These are phyloP conservation scores for Papilio protenor DNA, from an alignment of 2,888 invertebrate genomes.

Conservation along the genomic window DNA sequence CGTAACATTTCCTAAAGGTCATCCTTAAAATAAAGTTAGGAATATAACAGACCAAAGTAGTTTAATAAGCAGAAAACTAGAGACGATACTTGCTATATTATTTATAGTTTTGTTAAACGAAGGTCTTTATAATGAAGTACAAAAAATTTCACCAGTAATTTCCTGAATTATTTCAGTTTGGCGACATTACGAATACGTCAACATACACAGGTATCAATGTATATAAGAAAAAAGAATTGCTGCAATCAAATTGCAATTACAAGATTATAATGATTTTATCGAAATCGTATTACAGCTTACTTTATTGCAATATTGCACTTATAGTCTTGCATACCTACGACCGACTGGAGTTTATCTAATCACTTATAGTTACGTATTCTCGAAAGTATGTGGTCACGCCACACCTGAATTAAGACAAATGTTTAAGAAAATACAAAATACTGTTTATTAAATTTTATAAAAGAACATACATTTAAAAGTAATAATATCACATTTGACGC, in stretches of 20 bases:
- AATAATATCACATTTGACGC: conserved; percentile 93
- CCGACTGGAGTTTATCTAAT: conserved; percentile 60
- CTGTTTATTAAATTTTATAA: conserved; percentile 62
- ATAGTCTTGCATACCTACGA: conserved; percentile 42
- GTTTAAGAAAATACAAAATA: conserved; percentile 62
- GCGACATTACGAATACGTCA: too few species aligned
- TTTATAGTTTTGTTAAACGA: too few species aligned
- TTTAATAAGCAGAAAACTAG: too few species aligned
- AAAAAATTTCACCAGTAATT: too few species aligned
- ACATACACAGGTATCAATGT: too few species aligned
- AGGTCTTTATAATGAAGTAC: too few species aligned
- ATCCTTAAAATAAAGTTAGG: neutral
- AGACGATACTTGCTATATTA: too few species aligned
- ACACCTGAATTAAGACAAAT: conserved; percentile 53
- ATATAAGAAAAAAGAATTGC: too few species aligned
- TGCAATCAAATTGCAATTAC: conserved; percentile 6
- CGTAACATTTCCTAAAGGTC: conserved; percentile 58
- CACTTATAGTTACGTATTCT: conserved; percentile 50
- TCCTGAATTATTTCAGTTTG: too few species aligned
- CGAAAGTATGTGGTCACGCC: conserved; percentile 50
- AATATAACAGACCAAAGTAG: too few species aligned
- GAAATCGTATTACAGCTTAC: neutral
- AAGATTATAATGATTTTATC: conserved; percentile 28
- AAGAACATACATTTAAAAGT: conserved; percentile 49
- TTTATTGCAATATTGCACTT: conserved; percentile 47